Base-by-base conservation (phyloP, 2,113 vertebrate genomes). In the Limanda limanda region DNA sequence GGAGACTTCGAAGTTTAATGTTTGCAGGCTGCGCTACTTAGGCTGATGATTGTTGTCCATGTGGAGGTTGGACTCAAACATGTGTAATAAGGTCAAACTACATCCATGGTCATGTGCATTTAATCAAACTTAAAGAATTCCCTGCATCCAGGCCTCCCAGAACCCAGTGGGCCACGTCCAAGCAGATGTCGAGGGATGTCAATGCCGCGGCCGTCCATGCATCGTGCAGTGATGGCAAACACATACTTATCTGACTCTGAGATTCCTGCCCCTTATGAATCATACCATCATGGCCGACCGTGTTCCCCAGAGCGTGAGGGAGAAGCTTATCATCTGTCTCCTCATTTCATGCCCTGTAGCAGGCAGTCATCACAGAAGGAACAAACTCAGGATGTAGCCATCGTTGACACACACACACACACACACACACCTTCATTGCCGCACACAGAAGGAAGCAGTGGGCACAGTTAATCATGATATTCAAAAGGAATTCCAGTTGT, bases 291-390 rank as follows among this genome's bases (percentile, higher is more conserved):
- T 79, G 71, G 64, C 84, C 77, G 71, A 74, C 84, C 77, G 65
- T 81, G 86, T 74, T 82, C 67, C 81, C 85, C 67, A 48, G 79
- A 86, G 86, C 68, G 37, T 73, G 77, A 79, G 73, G 57, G 72
- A 84, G 75, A 83, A 82, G 87, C 88, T 91, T 91, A 90, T 94
- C 92, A 80, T 87, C 86, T 71, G 79, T 82, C 84, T 88, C 79
- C 78, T 88, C 71, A 77, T 88, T 92, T 86, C 85, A 89, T 85
- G 86, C 74, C 81, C 79, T 76, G 81, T 66, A 85, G 86, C 85
- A 81, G 78, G 47, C 74, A 69, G 86, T 79, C 67, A 74, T 75
- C 78, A 74, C 63, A 55, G 17, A 82, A 10, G 55, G 78, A 73
- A 83, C 57, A 74, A 74, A 81, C 73, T 84, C 76, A 23, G 67